Conservation (phyloP, 2,888 invertebrate species). For the Cataglyphis rosenhaueri region DNA sequence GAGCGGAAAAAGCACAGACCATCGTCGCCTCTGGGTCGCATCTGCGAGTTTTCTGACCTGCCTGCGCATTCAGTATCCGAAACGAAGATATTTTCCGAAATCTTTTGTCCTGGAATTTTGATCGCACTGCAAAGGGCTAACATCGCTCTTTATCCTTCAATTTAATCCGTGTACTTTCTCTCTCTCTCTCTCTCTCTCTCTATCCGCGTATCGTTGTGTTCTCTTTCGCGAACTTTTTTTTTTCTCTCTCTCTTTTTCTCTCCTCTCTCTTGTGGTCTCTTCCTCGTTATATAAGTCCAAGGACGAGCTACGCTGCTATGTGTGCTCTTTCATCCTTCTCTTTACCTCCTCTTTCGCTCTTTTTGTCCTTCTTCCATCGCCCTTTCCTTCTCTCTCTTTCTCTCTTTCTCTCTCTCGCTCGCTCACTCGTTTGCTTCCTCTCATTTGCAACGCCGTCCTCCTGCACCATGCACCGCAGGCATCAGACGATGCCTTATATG, state of each 20-base stretch:
- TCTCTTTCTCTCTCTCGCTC: slow-evolving; percentile 6
- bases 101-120: slow-evolving; percentile 16
- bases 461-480: slow-evolving; percentile 44
- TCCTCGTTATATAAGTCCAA: slow-evolving; percentile 81
- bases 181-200: slow-evolving; percentile 50
- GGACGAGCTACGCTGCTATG: slow-evolving; percentile 69
- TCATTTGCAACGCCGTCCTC: slow-evolving; percentile 36
- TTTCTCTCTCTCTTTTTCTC: slow-evolving; percentile 45
- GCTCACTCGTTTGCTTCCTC: slow-evolving; percentile 6
- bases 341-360: slow-evolving; percentile 31
- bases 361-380: slow-evolving; percentile 22
- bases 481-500: slow-evolving; percentile 45
- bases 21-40: neutral
- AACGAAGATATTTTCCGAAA: slow-evolving; percentile 43
- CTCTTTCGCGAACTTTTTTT: slow-evolving; percentile 61
- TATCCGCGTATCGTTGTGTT: slow-evolving; percentile 63
- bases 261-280: slow-evolving; percentile 62
- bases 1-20: slow-evolving; percentile 2
- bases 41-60: slow-evolving; percentile 37
- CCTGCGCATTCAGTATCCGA: neutral
- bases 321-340: slow-evolving; percentile 34
- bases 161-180: slow-evolving; percentile 63
- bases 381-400: slow-evolving; percentile 13
- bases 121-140: slow-evolving; percentile 1
- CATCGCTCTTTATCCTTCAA: slow-evolving; percentile 62